Base-by-base conservation (phyloP, 1,140 invertebrate species). In the Lordiphosa stackelbergi region DNA sequence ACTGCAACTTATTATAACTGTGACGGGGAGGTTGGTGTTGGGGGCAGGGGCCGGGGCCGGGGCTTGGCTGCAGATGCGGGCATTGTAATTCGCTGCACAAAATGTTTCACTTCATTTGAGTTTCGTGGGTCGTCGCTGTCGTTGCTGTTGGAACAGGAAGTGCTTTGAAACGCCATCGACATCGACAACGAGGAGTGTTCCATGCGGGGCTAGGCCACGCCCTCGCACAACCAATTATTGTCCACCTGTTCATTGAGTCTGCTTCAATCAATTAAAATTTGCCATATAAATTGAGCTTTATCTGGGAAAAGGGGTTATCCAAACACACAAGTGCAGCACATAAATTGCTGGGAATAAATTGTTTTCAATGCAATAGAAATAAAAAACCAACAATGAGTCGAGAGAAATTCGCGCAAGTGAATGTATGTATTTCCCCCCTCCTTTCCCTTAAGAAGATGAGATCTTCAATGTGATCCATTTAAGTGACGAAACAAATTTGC, bases 291-390 rank as follows among this genome's bases (percentile, higher is more conserved):
- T 49, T 43, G 37, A 58, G 54, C 46, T 58, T 16, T 34, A 49
- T 13, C 28, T 37, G 46, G 40, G 43, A n/a, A 24, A 35, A 42
- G 53, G 63, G 53, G 64, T 54, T 48, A 42, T 37, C 46, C 62
- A 66, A 73, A 66, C 28, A 28, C 47, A n/a, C 38, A 42, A 57
- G 56, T 53, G 49, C 62, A 72, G 42, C 66, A 77, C 73, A 84
- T 84, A 83, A 83, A 83, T 83, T 83, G 77, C 78, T 60, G 78
- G 72, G 72, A 75, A 75, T 77, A 81, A 81, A 81, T 81, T 81
- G 77, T 71, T 72, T 77, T 83, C 77, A 81, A 77, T 81, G 77
- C 77, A 81, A 73, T 71, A 71, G 56, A 59, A 47, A 35, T 56
- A 65, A 38, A 53, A 55, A 42, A 53, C 12, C 34, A 57, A 40